Conservation (phyloP, 2,888 invertebrate genomes). For the Chaitophorus viminalis region DNA sequence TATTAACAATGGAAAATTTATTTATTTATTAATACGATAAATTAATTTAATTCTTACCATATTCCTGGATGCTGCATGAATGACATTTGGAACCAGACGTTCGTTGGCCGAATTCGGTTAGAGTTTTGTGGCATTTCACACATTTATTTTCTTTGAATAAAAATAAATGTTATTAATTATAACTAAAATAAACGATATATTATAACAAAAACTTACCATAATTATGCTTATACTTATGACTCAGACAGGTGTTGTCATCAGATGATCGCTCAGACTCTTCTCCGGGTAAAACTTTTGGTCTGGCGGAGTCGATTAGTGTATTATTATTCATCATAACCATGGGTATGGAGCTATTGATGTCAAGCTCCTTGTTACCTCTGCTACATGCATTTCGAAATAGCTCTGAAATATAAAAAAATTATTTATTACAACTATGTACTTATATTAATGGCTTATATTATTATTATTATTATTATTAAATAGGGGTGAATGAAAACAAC, state of each 20-base stretch:
- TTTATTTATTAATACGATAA: too few relatives aligned
- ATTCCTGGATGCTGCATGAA: conserved; percentile 45
- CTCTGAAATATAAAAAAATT: conserved; percentile 34
- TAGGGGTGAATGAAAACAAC: conserved; percentile 22
- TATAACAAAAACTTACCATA: conserved; percentile 19
- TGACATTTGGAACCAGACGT: conserved; percentile 45
- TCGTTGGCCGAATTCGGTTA: conserved; percentile 26
- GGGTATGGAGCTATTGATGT: conserved; percentile 50
- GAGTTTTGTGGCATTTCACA: conserved; percentile 45
- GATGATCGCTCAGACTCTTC: conserved; percentile 60
- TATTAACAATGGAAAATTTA: not conserved
- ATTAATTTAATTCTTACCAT: conserved; percentile 16
- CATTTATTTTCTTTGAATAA: conserved; percentile 50
- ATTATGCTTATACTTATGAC: conserved; percentile 45
- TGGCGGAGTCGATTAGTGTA: conserved; percentile 50
- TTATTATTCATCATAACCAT: conserved; percentile 59
- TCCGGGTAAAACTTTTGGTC: conserved; percentile 57
- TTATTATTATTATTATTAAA: conserved; percentile 17
- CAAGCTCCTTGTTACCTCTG: conserved; percentile 48
- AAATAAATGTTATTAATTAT: not conserved
- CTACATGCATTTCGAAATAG: conserved; percentile 59
- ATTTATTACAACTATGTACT: not conserved
- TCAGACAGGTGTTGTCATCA: conserved; percentile 31
- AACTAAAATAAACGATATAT: not conserved
- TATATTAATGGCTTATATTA: conserved; percentile 18